A percentile compares a stretch with the other conserved stretches of the same genome.
Evolutionary conservation across 1,140 invertebrate genomes (phyloP).

Genomic region (Lasioglossum albipes): DNA sequence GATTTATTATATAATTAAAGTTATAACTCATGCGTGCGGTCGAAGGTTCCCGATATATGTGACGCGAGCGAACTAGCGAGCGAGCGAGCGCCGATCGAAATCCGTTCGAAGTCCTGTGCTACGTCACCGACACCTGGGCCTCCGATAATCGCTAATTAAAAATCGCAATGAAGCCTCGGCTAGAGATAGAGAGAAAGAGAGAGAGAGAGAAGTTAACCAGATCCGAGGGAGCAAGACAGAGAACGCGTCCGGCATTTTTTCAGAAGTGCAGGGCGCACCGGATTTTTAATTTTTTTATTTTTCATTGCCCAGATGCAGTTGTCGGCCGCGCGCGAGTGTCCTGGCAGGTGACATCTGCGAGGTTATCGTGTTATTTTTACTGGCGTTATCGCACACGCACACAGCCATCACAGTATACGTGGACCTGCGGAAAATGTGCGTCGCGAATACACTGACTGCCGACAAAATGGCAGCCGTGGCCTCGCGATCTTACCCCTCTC

Average conservation of each 20-base stretch:
- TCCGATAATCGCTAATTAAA: slow-evolving; percentile 55
- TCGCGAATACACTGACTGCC: background rate
- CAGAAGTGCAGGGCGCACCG: slow-evolving; percentile 46
- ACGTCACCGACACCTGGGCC: slow-evolving; percentile 39
- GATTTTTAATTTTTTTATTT: slow-evolving; percentile 12
- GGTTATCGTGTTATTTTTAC: slow-evolving; percentile 62
- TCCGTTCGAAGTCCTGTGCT: background rate
- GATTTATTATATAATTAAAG: slow-evolving; percentile 45
- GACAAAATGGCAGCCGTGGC: background rate
- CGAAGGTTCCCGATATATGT: slow-evolving; percentile 3
- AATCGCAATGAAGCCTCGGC: slow-evolving; percentile 33
- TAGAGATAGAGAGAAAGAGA: background rate
- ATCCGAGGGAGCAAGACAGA: background rate
- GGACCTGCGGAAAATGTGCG: background rate
- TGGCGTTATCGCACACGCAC: slow-evolving; percentile 26
- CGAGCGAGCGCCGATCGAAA: slow-evolving; percentile 24
- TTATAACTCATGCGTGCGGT: slow-evolving; percentile 38
- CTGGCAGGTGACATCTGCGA: slow-evolving; percentile 63
- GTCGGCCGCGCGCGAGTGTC: slow-evolving; percentile 44
- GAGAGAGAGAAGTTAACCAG: no score
- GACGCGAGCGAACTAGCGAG: background rate
- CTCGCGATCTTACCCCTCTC: background rate
- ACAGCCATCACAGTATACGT: slow-evolving; percentile 24
- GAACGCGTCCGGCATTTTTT: slow-evolving; percentile 38
- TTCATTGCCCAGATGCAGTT: slow-evolving; percentile 61